Conservation (phyloP, 2,113 vertebrate species). For the Naja naja region DNA sequence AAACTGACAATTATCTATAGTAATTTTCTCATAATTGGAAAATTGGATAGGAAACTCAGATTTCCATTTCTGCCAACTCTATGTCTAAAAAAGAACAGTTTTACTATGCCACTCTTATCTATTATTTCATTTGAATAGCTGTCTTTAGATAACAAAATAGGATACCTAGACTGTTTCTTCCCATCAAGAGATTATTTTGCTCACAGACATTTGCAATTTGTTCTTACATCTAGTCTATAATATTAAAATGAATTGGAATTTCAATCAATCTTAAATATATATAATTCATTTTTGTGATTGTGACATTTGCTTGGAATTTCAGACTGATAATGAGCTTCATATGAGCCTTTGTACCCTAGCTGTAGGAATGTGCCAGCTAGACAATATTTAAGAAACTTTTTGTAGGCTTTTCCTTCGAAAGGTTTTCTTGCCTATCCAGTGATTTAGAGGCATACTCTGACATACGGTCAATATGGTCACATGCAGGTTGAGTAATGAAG, state of each 20-base stretch:
- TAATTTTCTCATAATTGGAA: neutral
- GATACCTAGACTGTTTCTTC: neutral
- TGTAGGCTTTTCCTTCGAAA: neutral
- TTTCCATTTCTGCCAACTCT: neutral
- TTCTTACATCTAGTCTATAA: neutral
- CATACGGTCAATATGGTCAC: neutral
- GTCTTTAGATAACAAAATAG: neutral
- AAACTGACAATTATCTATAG: neutral
- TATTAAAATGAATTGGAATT: neutral
- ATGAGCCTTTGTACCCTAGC: neutral
- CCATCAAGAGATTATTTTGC: neutral
- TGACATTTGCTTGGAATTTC: neutral
- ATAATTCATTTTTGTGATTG: neutral
- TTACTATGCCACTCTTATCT: neutral
- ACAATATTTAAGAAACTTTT: neutral
- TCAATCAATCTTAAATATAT: neutral
- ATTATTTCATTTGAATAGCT: neutral
- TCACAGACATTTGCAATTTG: neutral
- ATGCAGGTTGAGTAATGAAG: neutral
- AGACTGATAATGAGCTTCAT: neutral
- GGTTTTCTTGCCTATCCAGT: neutral
- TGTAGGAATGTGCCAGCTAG: neutral
- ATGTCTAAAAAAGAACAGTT: neutral
- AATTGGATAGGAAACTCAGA: neutral
- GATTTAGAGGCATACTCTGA: neutral